These are phyloP conservation scores for Listronotus bonariensis DNA, from an alignment of 1,140 invertebrate species.

Conservation along the genomic window DNA sequence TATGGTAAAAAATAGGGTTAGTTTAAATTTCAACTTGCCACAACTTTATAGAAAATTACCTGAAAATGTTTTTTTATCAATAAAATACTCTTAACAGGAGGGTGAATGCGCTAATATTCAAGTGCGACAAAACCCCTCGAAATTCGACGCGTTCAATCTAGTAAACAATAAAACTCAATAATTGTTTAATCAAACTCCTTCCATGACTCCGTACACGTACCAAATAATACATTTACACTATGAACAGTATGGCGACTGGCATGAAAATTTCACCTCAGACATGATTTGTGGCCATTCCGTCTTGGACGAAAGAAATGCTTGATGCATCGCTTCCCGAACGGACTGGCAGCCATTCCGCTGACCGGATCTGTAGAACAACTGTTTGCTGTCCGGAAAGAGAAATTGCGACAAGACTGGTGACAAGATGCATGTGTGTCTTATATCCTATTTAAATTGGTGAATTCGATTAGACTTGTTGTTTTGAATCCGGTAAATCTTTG, in stretches of 20 bases:
- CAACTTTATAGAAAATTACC: too few species aligned
- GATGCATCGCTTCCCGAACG: constrained; percentile 39
- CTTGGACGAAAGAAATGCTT: constrained; percentile 33
- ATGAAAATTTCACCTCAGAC: constrained; percentile 19
- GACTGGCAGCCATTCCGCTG: constrained; percentile 25
- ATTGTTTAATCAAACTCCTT: constrained; percentile 19
- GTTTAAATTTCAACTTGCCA: too few species aligned
- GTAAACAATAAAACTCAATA: too few species aligned
- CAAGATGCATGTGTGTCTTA: constrained; percentile 30
- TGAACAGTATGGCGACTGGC: constrained; percentile 10
- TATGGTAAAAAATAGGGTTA: too few species aligned
- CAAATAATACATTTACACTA: constrained; percentile 18
- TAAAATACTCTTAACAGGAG: too few species aligned
- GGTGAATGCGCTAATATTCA: too few species aligned
- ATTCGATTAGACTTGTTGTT: too few species aligned
- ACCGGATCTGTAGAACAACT: constrained; percentile 36
- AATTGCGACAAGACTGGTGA: constrained; percentile 30
- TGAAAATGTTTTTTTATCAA: too few species aligned
- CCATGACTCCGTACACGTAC: too few species aligned
- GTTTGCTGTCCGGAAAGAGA: constrained; percentile 29
- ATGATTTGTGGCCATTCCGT: constrained; percentile 32
- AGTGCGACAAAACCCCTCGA: too few species aligned
- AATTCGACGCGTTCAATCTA: too few species aligned
- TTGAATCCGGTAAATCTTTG: too few species aligned
- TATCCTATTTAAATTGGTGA: constrained; percentile 26